Base-by-base conservation (phyloP, 2,888 invertebrate genomes). In the Heliconius aoede region DNA sequence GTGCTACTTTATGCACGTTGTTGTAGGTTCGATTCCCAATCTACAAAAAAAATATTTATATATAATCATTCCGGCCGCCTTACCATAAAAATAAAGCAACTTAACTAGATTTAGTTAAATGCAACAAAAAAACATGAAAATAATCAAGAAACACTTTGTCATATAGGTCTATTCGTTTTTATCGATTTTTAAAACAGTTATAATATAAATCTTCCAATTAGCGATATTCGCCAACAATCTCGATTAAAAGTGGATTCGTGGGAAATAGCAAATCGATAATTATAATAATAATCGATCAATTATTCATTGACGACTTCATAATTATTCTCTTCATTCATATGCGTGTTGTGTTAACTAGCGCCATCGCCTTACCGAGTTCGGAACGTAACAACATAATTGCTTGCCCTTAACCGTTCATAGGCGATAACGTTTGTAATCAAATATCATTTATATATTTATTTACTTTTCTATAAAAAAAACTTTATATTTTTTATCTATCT, bases 301-400 rank as follows among this genome's bases (percentile, higher is more conserved):
- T 61, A 72, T 72, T 40, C 58, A 58, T 76, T 72, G 68, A 32
- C 69, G 55, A 32, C 69, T 24, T 69, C 69, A 32, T 74, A 76
- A 76, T 76, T 67, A 78, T 65, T 67, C 32, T 30, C 55, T 74
- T 74, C 76, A 76, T 72, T 74, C 72, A 74, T 55, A 61, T 74
- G 76, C 72, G 55, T 11, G 55, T 55, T 60, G 58, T 60, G 32
- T 30, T 73, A 61, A 76, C 74, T 72, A 65, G 74, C 76, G 78
- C 76, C 76, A 74, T 76, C 62, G 67, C 78, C 74, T 76, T 76
- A 74, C 65, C 40, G 51, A 26, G 72, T n/a, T 51, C 18, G n/a
- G n/a, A 36, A 73, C 73, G 73, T 73, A 73, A 76, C 71, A 65
- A 78, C 30, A 76, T 78, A 71, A 71, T 60, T 58, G n/a, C 61